phyloP scores from a whole-genome alignment of 2,797 vertebrate species.

The Cephalopachus bancanus region DNA sequence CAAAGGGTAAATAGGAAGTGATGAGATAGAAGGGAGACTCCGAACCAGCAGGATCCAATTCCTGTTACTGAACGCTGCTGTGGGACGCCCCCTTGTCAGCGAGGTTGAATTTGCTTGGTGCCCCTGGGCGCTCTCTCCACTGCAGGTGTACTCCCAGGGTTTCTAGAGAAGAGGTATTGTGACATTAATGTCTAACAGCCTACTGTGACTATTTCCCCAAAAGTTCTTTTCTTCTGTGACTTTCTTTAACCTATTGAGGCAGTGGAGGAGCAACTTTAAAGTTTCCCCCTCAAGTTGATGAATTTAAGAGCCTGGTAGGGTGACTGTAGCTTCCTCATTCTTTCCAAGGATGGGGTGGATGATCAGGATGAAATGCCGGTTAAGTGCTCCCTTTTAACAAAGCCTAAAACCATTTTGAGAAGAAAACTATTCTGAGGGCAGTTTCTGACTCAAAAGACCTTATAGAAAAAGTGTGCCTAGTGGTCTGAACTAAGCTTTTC shows the following conservation, averaged over 20 bases:
- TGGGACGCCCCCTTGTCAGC: constrained; percentile 35
- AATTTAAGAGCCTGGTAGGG: constrained; percentile 22
- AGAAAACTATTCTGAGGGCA: constrained; percentile 39
- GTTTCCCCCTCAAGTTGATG: constrained; percentile 58
- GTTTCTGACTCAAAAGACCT: neutral
- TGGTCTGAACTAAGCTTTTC: neutral
- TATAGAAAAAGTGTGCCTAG: neutral
- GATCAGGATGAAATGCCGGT: constrained; percentile 33
- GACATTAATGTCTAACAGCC: constrained; percentile 10
- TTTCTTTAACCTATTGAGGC: constrained; percentile 47
- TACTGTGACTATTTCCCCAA: neutral
- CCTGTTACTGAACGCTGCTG: constrained; percentile 55
- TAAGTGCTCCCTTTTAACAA: constrained; percentile 16
- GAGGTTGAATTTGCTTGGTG: constrained; percentile 31
- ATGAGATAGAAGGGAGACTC: constrained; percentile 11
- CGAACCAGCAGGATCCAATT: neutral
- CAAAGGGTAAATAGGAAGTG: constrained; percentile 66
- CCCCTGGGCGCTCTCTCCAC: constrained; percentile 36
- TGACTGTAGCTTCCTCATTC: constrained; percentile 20
- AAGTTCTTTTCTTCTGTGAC: constrained; percentile 38
- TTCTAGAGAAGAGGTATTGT: constrained; percentile 3
- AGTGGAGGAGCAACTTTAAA: constrained; percentile 43
- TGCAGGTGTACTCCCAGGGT: constrained; percentile 7
- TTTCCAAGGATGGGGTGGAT: constrained; percentile 9
- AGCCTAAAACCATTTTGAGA: constrained; percentile 45